Conservation (phyloP, 2,113 vertebrate genomes). For the Diadophis punctatus region DNA sequence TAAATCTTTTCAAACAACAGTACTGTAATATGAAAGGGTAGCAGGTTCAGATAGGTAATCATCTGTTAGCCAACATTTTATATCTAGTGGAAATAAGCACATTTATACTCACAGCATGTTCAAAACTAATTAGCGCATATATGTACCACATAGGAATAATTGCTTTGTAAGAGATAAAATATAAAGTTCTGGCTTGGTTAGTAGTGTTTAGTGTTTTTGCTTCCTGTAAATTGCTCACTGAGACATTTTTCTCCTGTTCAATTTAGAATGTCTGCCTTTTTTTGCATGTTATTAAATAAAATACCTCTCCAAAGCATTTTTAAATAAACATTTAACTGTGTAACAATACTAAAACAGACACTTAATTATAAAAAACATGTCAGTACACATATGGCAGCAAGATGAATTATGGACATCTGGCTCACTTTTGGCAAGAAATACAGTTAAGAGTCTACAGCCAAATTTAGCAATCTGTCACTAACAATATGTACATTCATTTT, state of each 20-base stretch:
- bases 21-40: background rate
- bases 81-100: background rate
- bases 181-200: background rate
- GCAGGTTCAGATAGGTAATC: slow-evolving; percentile 20
- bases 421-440: slow-evolving; percentile 79
- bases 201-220: slow-evolving; percentile 18
- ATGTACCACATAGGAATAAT: slow-evolving; percentile 14
- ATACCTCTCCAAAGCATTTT: slow-evolving; percentile 64
- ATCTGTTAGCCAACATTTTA: slow-evolving; percentile 33
- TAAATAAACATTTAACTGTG: slow-evolving; percentile 69
- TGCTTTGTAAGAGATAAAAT: background rate
- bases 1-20: slow-evolving; percentile 33
- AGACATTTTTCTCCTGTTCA: slow-evolving; percentile 8
- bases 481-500: slow-evolving; percentile 77
- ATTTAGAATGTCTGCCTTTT: slow-evolving; percentile 34
- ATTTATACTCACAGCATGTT: background rate
- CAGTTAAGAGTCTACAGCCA: slow-evolving; percentile 74
- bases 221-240: slow-evolving; percentile 33
- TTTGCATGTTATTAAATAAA: slow-evolving; percentile 56
- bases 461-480: slow-evolving; percentile 80
- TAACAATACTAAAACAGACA: slow-evolving; percentile 78
- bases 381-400: slow-evolving; percentile 76
- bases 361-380: slow-evolving; percentile 80
- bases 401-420: slow-evolving; percentile 84
- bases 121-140: slow-evolving; percentile 16